Evolutionary conservation across 1,140 invertebrate genomes (phyloP).

Genomic region (Carcinoscorpius rotundicauda): DNA sequence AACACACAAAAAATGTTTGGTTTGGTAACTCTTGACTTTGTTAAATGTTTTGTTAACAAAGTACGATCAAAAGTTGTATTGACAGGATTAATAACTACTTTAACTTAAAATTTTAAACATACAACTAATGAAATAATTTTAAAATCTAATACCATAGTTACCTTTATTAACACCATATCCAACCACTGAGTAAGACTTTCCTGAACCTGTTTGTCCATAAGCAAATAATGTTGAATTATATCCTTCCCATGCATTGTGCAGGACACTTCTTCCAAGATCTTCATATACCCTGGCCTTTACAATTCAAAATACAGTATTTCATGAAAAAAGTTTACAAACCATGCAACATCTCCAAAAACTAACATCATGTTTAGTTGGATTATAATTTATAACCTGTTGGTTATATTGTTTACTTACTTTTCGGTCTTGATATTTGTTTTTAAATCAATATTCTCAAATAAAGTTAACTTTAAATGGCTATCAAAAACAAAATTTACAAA

Average conservation of each 20-base stretch:
- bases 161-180: constrained; percentile 48
- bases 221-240: constrained; percentile 50
- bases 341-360: background rate
- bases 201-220: constrained; percentile 49
- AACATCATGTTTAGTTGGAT: background rate
- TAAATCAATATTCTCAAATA: too few species aligned
- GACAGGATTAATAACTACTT: constrained; percentile 23
- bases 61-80: constrained; percentile 24
- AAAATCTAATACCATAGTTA: constrained; percentile 21
- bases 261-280: constrained; percentile 44
- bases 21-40: too few species aligned
- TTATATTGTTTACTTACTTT: constrained; percentile 1
- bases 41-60: too few species aligned
- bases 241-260: constrained; percentile 50
- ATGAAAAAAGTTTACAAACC: background rate
- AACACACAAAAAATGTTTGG: too few species aligned
- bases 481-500: too few species aligned
- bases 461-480: too few species aligned
- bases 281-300: constrained; percentile 41
- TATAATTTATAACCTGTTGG: background rate
- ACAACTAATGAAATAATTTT: constrained; percentile 7
- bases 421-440: background rate
- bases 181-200: constrained; percentile 50
- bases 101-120: constrained; percentile 22
- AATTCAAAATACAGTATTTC: constrained; percentile 1